phyloP scores from a whole-genome alignment of 1,140 invertebrate genomes.

The Glossosoma conforme region DNA sequence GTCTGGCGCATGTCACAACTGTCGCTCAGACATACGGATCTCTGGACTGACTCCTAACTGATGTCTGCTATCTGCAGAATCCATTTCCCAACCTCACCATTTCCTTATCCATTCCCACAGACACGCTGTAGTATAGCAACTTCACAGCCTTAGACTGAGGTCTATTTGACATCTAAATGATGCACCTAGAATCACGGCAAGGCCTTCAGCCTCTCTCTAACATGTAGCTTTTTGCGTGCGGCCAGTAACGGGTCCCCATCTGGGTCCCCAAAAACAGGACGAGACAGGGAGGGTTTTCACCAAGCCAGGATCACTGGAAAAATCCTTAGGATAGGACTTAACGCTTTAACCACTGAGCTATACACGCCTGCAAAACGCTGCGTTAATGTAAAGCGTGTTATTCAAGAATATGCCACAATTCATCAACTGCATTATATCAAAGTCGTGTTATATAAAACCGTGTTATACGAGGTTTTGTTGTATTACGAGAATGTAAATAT shows the following conservation, averaged over 20 bases:
- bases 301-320: background rate
- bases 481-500: background rate
- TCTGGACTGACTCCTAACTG: background rate
- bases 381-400: background rate
- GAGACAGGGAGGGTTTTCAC: too few relatives aligned
- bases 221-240: too few relatives aligned
- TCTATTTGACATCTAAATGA: too few relatives aligned
- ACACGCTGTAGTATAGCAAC: background rate
- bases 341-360: too few relatives aligned
- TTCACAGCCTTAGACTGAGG: background rate
- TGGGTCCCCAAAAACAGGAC: too few relatives aligned
- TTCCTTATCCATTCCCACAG: background rate
- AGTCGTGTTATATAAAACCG: background rate
- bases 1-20: slow-evolving; percentile 26
- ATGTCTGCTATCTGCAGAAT: background rate
- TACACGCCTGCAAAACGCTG: too few relatives aligned
- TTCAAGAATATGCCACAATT: background rate
- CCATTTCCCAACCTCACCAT: background rate
- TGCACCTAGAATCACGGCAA: too few relatives aligned
- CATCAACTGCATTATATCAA: background rate
- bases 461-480: background rate
- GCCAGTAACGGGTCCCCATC: too few relatives aligned
- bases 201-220: too few relatives aligned
- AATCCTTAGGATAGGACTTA: too few relatives aligned
- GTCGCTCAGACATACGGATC: background rate